phyloP scores from a whole-genome alignment of 2,113 vertebrate genomes.

The Protobothrops mucrosquamatus region DNA sequence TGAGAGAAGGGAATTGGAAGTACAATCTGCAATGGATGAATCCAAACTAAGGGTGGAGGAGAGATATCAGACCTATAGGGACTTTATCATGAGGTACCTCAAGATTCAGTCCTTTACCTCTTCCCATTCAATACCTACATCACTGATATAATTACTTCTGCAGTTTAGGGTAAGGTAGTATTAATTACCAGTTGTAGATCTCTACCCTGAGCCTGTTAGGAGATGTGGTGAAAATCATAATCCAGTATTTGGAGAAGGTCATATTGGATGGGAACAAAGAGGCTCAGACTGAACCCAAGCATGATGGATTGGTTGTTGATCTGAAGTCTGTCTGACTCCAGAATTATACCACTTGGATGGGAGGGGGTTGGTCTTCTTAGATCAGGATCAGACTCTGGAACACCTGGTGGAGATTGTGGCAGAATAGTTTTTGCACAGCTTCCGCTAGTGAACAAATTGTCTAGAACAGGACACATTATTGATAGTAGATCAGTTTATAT shows the following conservation, averaged over 20 bases:
- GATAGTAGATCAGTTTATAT: background rate
- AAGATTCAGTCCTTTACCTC: background rate
- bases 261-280: background rate
- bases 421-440: background rate
- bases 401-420: background rate
- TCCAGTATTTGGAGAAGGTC: background rate
- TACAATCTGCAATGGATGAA: background rate
- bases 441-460: background rate
- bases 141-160: background rate
- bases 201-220: background rate
- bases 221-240: background rate
- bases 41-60: background rate
- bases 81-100: background rate
- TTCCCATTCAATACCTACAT: background rate
- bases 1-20: background rate
- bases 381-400: background rate
- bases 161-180: background rate
- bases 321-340: background rate
- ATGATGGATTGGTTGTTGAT: background rate
- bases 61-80: background rate
- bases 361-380: background rate
- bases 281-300: background rate
- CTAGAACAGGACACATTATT: background rate
- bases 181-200: background rate
- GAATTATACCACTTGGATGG: background rate